Evolutionary conservation across 1,140 invertebrate species (phyloP).

Genomic region (Zophobas atratus): DNA sequence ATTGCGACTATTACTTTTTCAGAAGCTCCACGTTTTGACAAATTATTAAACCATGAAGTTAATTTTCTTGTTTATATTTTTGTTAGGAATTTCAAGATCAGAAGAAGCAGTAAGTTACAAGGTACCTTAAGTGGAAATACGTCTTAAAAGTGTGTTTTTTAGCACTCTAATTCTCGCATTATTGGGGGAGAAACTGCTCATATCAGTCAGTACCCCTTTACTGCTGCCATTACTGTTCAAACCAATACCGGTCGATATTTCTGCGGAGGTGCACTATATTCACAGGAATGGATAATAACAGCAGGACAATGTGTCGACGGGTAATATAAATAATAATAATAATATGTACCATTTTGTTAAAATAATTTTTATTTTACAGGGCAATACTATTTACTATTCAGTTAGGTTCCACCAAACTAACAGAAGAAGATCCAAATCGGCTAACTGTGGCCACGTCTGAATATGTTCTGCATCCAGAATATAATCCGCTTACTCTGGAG

Average conservation of each 20-base stretch:
- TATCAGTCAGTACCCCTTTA: conserved; percentile 2
- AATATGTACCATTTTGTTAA: not conserved
- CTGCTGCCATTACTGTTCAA: conserved; percentile 10
- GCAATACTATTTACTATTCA: conserved; percentile 21
- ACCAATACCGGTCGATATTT: not conserved
- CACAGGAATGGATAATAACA: conserved; percentile 16
- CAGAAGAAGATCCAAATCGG: not conserved
- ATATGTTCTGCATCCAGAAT: conserved; percentile 15
- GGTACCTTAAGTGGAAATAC: too few relatives aligned
- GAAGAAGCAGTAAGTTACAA: too few relatives aligned
- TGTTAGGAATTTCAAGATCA: too few relatives aligned
- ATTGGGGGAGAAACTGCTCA: conserved; percentile 9
- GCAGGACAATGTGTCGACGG: conserved; percentile 19
- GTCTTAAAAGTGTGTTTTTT: not conserved
- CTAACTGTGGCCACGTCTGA: conserved; percentile 14
- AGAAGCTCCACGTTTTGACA: too few relatives aligned
- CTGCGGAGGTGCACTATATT: conserved; percentile 5
- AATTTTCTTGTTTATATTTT: too few relatives aligned
- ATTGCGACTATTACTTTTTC: too few relatives aligned
- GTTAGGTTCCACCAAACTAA: not conserved
- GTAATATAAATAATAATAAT: not conserved
- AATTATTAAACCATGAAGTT: too few relatives aligned
- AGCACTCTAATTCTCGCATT: not conserved
- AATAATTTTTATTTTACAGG: conserved; percentile 1
- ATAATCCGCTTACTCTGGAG: not conserved